Evolutionary conservation across 2,888 invertebrate species (phyloP).

Genomic region (Branchellion lobata): DNA sequence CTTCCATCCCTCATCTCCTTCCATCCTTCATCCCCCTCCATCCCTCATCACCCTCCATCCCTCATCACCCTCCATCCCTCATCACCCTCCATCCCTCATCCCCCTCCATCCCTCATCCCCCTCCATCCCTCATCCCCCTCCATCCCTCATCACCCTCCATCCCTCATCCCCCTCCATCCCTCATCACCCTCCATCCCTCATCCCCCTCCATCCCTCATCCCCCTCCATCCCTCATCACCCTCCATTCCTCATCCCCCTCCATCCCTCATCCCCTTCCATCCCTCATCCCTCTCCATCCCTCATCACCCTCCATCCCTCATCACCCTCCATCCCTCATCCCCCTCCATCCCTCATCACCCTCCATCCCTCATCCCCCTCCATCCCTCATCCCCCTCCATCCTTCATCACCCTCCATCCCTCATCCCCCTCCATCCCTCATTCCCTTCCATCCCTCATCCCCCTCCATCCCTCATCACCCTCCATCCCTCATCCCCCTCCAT

Average conservation of each 20-base stretch:
- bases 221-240: too few species aligned
- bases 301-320: neutral
- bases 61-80: neutral
- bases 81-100: neutral
- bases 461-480: neutral
- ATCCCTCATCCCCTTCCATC: neutral
- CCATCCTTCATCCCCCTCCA: too few species aligned
- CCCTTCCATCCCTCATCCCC: neutral
- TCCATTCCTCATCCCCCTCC: neutral
- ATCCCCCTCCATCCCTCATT: neutral
- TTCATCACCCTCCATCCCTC: too few species aligned
- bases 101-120: neutral
- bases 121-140: neutral
- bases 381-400: too few species aligned
- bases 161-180: neutral
- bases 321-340: neutral
- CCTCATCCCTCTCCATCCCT: neutral
- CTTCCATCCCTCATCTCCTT: too few species aligned
- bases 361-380: too few species aligned
- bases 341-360: neutral
- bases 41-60: too few species aligned
- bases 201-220: too few species aligned
- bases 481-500: neutral
- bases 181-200: too few species aligned
- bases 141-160: neutral